Conservation (phyloP, 1,140 invertebrate genomes). For the Subanguina moxae region DNA sequence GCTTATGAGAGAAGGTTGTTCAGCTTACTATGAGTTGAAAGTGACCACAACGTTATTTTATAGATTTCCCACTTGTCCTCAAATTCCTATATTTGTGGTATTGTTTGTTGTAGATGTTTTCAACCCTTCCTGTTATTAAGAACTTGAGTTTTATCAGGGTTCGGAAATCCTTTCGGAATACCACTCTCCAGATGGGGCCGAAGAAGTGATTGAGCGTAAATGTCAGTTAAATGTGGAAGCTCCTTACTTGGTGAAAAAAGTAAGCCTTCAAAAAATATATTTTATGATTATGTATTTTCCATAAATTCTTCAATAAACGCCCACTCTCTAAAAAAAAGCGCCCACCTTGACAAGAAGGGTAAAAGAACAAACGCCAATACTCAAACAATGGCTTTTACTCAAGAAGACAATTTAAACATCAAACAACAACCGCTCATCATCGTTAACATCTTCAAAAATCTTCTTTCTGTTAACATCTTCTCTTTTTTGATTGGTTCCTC, state of each 20-base stretch:
- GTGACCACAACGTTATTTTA: background rate
- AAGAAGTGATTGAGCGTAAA: constrained; percentile 77
- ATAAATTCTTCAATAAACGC: too few species aligned
- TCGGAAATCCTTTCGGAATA: constrained; percentile 78
- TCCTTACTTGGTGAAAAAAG: constrained; percentile 90
- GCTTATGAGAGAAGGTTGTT: constrained; percentile 60
- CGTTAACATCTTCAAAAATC: too few species aligned
- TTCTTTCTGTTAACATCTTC: too few species aligned
- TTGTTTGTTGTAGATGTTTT: constrained; percentile 79
- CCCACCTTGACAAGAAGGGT: too few species aligned
- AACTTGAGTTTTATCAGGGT: constrained; percentile 74
- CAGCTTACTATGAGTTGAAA: background rate
- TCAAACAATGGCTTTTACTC: too few species aligned
- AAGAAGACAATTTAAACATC: too few species aligned
- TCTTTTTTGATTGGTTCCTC: too few species aligned
- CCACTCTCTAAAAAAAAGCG: too few species aligned
- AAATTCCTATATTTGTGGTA: background rate
- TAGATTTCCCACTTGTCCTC: constrained; percentile 23
- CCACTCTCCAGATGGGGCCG: constrained; percentile 73
- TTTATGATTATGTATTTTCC: background rate
- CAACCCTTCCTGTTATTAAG: constrained; percentile 87
- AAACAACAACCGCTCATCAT: too few species aligned
- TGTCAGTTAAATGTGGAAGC: constrained; percentile 89
- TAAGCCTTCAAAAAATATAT: constrained; percentile 61
- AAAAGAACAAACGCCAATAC: too few species aligned